Base-by-base conservation (phyloP, 2,797 vertebrate species). In the Lycodopsis pacificus region DNA sequence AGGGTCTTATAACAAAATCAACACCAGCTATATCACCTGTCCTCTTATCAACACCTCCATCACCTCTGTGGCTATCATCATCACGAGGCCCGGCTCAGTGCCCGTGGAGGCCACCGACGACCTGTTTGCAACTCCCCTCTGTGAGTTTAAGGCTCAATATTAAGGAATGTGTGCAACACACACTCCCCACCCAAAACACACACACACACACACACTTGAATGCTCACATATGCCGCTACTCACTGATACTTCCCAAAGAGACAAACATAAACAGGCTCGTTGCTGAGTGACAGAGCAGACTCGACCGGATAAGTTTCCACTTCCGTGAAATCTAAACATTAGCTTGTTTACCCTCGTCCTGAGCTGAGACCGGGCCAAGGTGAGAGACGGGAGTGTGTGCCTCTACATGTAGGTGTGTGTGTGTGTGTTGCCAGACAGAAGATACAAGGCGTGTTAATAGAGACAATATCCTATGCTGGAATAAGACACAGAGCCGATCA, bases 241-340 rank as follows among this genome's bases (percentile, higher is more conserved):
- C 80, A 75, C 82, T 84, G 76, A 83, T 88, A 59, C 87, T 90
- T 80, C 85, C 67, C 65, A 32, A 62, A 85, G 82, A 88, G 82
- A 88, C 84, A 89, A 90, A 91, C 88, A 90, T 89, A 91, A 91
- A 92, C 90, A 93, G 83, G 77, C 82, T 4, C 13, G 77, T 86
- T 73, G 90, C 88, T 92, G 93, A 93, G 88, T 93, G 93, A 94
- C 87, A 85, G 76, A 81, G 62, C 54, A 72, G 77, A 91, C 88
- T 89, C 74, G 49, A 49, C 65, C 68, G 76, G 87, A 93, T 93
- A 82, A 62, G 73, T 91, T 94, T 95, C 88, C 92, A 91, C 86
- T 89, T 92, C 84, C 76, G 85, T 87, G 84, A 93, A 92, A 94
- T 91, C 90, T 93, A 93, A 94, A 94, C 93, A 93, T 93, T 73